Evolutionary conservation across 2,888 invertebrate genomes (phyloP).

Genomic region (Tenthredo mesomela): DNA sequence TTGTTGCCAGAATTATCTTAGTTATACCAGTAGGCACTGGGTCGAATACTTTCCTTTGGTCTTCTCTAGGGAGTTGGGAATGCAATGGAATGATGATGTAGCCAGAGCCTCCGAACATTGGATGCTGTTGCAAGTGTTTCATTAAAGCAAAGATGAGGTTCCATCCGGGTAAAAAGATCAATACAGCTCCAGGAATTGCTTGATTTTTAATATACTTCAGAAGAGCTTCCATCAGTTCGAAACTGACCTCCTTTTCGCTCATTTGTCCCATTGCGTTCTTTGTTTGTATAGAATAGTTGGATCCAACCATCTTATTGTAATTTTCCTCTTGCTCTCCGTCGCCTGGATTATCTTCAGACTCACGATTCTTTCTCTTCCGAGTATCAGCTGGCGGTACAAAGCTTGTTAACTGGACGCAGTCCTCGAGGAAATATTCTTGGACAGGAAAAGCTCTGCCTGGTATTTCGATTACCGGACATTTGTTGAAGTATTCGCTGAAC

Average conservation of each 20-base stretch:
- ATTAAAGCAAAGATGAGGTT: constrained; percentile 96
- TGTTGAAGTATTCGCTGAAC: constrained; percentile 95
- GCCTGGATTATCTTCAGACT: constrained; percentile 75
- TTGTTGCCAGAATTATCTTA: constrained; percentile 97
- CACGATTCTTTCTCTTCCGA: constrained; percentile 83
- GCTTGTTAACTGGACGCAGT: constrained; percentile 91
- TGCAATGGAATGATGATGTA: constrained; percentile 96
- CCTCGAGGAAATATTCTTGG: constrained; percentile 95
- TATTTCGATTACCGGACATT: constrained; percentile 94
- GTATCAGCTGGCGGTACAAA: constrained; percentile 89
- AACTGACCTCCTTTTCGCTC: constrained; percentile 95
- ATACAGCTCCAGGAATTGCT: constrained; percentile 89
- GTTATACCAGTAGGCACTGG: constrained; percentile 90
- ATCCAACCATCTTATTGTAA: constrained; percentile 83
- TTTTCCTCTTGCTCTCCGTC: constrained; percentile 85
- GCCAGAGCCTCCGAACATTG: constrained; percentile 83
- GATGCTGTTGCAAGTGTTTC: constrained; percentile 89
- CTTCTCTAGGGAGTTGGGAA: constrained; percentile 97
- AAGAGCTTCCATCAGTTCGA: constrained; percentile 94
- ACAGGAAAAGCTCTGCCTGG: constrained; percentile 94
- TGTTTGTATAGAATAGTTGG: constrained; percentile 80
- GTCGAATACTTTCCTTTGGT: constrained; percentile 96
- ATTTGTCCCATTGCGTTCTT: constrained; percentile 86
- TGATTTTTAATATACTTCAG: constrained; percentile 83
- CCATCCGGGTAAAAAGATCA: constrained; percentile 98